A percentile compares a stretch with the other conserved stretches of the same genome.
Evolutionary conservation across 1,140 invertebrate genomes (phyloP).

Genomic region (Pseudachorutes palmiensis): DNA sequence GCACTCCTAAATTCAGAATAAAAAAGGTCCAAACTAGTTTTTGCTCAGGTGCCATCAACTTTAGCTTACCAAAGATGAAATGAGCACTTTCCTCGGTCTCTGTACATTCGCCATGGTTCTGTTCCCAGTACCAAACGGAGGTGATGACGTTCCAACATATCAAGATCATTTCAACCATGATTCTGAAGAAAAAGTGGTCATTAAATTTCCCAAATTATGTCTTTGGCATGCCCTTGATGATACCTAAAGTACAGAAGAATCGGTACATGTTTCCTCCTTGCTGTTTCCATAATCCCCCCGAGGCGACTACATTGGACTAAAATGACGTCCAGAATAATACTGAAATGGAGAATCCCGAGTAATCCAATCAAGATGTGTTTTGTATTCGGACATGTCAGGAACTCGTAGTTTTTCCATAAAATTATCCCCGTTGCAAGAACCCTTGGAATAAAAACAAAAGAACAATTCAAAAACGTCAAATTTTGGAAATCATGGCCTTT

Average conservation of each 20-base stretch:
- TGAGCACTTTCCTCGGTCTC: background rate
- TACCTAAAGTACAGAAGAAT: slow-evolving; percentile 1
- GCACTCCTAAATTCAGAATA: background rate
- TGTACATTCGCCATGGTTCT: background rate
- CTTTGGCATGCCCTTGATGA: background rate
- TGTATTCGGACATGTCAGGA: background rate
- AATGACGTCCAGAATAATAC: background rate
- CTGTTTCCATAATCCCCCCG: background rate
- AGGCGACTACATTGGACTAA: background rate
- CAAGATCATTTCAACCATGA: background rate
- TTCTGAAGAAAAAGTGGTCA: background rate
- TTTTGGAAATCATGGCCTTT: too few relatives aligned
- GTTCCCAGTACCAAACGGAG: background rate
- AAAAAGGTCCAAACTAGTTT: background rate
- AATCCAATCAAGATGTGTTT: background rate
- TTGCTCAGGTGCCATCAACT: background rate
- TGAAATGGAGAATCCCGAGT: background rate
- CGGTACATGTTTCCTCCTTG: background rate
- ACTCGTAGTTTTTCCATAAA: background rate
- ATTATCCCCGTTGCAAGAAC: background rate
- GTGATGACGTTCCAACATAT: background rate
- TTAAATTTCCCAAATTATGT: background rate
- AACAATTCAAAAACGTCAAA: background rate
- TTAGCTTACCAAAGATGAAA: background rate
- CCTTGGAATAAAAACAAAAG: background rate